These are phyloP conservation scores for Euthynnus affinis DNA, from an alignment of 2,797 vertebrate genomes.

Conservation along the genomic window DNA sequence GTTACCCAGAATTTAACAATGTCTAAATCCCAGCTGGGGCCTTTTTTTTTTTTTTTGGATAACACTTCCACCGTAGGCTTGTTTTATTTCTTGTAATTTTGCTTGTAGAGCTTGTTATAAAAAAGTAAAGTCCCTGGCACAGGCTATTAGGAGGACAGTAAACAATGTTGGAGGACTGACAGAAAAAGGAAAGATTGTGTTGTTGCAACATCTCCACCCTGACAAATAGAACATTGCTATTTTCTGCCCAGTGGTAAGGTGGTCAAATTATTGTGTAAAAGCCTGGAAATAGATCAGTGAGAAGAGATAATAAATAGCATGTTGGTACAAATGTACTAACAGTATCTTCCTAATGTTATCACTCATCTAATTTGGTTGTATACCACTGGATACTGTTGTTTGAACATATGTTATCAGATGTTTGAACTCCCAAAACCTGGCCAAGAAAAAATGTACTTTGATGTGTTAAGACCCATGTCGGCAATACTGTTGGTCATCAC, in stretches of 20 bases:
- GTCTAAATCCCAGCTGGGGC: conserved; percentile 13
- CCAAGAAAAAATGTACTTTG: not conserved
- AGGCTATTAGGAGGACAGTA: conserved; percentile 12
- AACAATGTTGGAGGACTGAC: conserved; percentile 34
- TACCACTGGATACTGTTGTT: not conserved
- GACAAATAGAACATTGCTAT: conserved; percentile 5
- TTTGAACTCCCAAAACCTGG: not conserved
- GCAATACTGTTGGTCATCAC: conserved; percentile 15
- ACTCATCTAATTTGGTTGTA: not conserved
- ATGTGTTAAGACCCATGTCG: not conserved
- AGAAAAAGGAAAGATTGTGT: conserved; percentile 20
- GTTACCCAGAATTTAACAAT: not conserved
- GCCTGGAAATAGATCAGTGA: not conserved
- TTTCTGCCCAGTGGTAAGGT: conserved; percentile 2
- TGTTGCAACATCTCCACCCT: conserved; percentile 17
- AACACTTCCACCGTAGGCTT: conserved; percentile 3
- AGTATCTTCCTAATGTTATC: not conserved
- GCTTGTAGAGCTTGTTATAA: conserved; percentile 15
- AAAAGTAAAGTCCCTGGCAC: conserved; percentile 5
- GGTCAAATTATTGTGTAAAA: conserved; percentile 19
- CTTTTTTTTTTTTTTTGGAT: not conserved
- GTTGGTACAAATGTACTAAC: not conserved
- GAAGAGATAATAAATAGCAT: not conserved
- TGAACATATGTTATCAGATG: conserved; percentile 1
- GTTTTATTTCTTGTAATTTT: conserved; percentile 30